Percentiles rank a stretch among this genome's conserved stretches.
phyloP scores from a whole-genome alignment of 2,113 vertebrate species.

The Melanotaenia duboulayi region DNA sequence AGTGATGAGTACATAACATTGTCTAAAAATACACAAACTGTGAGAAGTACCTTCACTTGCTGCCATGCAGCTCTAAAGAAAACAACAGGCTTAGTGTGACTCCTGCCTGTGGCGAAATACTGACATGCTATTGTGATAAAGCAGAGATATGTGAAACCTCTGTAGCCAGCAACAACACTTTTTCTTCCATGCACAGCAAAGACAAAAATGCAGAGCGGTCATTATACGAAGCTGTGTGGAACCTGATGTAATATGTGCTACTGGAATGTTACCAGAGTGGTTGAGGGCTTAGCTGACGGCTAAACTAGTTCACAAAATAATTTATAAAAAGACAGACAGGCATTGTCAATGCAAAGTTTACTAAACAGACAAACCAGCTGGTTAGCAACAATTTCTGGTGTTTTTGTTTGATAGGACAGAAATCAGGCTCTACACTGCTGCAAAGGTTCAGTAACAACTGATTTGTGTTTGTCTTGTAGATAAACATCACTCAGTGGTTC shows the following conservation, averaged over 20 bases:
- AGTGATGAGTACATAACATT: background rate
- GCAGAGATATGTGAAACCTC: background rate
- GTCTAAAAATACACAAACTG: background rate
- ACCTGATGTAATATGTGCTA: background rate
- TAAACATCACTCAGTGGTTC: background rate
- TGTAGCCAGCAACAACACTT: background rate
- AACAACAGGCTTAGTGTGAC: slow-evolving; percentile 2
- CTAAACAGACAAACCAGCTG: background rate
- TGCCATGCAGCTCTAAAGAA: background rate
- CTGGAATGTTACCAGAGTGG: slow-evolving; percentile 50
- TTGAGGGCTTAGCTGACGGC: slow-evolving; percentile 15
- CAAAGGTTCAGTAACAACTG: background rate
- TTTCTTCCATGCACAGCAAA: background rate
- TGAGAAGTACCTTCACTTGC: background rate
- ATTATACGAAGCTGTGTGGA: background rate
- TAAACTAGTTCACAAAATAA: slow-evolving; percentile 16
- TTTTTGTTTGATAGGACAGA: background rate
- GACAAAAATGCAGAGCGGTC: slow-evolving; percentile 1
- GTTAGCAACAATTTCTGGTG: background rate
- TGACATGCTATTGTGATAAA: slow-evolving; percentile 1
- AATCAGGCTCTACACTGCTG: background rate
- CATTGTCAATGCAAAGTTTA: slow-evolving; percentile 5
- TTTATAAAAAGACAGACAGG: slow-evolving; percentile 6
- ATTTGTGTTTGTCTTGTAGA: slow-evolving; percentile 18
- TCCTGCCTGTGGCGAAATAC: slow-evolving; percentile 5